Evolutionary conservation across 92 coral and sea anemone species (phyloP).

Genomic region (Epizoanthus rinbou): DNA sequence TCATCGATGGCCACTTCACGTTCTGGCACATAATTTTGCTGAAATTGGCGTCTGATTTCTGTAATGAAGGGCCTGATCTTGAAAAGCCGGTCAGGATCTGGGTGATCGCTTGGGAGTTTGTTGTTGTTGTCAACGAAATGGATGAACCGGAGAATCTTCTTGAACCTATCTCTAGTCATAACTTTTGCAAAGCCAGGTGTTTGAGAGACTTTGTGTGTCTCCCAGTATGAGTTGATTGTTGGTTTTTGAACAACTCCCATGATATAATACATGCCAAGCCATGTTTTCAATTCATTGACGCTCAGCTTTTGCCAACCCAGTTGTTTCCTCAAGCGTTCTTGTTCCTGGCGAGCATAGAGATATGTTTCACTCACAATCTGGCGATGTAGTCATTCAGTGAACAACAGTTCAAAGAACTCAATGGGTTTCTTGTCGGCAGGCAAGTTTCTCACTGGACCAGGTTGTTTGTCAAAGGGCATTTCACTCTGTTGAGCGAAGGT

Average conservation of each 20-base stretch:
- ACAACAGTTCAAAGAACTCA: conserved; percentile 47
- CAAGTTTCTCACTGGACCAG: conserved; percentile 54
- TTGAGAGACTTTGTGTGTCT: conserved; percentile 39
- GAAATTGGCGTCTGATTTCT: conserved; percentile 49
- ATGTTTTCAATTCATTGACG: conserved; percentile 47
- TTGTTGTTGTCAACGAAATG: conserved; percentile 45
- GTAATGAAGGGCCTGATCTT: conserved; percentile 44
- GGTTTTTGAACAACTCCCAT: conserved; percentile 55
- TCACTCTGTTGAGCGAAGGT: conserved; percentile 23
- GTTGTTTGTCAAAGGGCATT: conserved; percentile 24
- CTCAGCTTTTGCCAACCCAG: conserved; percentile 51
- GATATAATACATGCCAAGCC: conserved; percentile 53
- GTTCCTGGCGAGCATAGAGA: conserved; percentile 49
- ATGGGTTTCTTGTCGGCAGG: conserved; percentile 46
- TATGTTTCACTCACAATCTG: conserved; percentile 54
- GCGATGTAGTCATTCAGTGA: conserved; percentile 39
- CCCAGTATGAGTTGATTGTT: conserved; percentile 39
- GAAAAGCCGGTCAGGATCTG: conserved; percentile 43
- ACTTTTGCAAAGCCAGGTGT: conserved; percentile 42
- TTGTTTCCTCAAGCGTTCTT: conserved; percentile 51
- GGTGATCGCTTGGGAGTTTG: conserved; percentile 18
- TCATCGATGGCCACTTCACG: conserved; percentile 15
- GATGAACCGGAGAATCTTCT: conserved; percentile 48
- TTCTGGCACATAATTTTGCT: conserved; percentile 31
- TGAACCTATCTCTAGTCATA: conserved; percentile 47